Evolutionary conservation across 1,140 invertebrate species (phyloP), one percentile per base, ranked within the genome.

Genomic region (Papilio machaon): DNA sequence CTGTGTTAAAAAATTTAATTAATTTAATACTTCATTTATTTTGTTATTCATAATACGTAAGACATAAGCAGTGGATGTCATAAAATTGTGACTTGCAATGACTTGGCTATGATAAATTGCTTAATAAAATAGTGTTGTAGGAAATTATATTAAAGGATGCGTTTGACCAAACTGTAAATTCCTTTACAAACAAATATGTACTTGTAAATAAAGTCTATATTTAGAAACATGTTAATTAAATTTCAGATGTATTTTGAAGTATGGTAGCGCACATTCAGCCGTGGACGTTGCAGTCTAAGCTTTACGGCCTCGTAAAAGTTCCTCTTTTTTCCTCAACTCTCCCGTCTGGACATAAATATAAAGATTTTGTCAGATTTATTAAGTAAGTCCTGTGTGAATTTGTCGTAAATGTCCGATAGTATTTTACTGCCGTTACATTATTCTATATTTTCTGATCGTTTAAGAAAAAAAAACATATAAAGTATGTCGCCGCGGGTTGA

Each of bases 351-450:
- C 88, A 89, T 94, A 94, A 93, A 92, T 91, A 91, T 86, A 79
- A 70, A 86, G 82, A 84, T 89, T 88, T 84, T 91, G 92, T 92
- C 91, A 92, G 91, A 91, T 92, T 91, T 92, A 90, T 91, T 90
- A 88, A 90, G 88, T 92, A 90, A 87, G 86, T 85, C 88, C 85
- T 89, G 90, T 89, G 89, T 91, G 90, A 88, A 92, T 91, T 91
- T 89, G 88, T 92, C 90, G 88, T 94, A 91, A 94, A 93, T 35
- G 89, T 92, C 89, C 84, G 76, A 89, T 88, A 88, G 85, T 90
- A 90, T 89, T 94, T 91, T 91, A 92, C 80, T 83, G 86, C 86
- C 84, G 75, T 87, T 80, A 86, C 83, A 86, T 89, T 89, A 88
- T 91, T 75, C 80, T 88, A 88, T 87, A 85, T 85, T 84, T 83